Evolutionary conservation across 2,113 vertebrate genomes (phyloP).

Genomic region (Eudyptes chrysolophus): DNA sequence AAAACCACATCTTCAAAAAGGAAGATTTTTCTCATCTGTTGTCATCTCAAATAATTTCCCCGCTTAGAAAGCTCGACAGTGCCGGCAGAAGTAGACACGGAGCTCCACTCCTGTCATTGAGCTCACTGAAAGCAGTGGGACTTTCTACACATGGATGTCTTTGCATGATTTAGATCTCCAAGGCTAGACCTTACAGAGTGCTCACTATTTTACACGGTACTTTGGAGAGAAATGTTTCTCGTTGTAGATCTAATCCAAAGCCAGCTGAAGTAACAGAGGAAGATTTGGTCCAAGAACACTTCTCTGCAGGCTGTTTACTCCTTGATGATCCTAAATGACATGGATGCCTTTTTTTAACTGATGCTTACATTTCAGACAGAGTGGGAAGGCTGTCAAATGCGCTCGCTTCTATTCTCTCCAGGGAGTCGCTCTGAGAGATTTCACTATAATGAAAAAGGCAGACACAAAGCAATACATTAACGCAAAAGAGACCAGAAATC

Average conservation of each 20-base stretch:
- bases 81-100: background rate
- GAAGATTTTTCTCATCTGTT: background rate
- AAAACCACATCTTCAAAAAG: background rate
- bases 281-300: background rate
- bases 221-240: constrained; percentile 48
- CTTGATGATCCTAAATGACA: background rate
- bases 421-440: constrained; percentile 86
- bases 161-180: background rate
- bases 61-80: background rate
- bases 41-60: background rate
- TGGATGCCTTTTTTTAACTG: constrained; percentile 6
- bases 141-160: background rate
- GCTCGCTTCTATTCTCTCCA: constrained; percentile 80
- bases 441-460: constrained; percentile 76
- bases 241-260: constrained; percentile 32
- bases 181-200: background rate
- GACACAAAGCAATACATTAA: background rate
- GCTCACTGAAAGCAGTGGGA: background rate
- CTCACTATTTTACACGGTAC: constrained; percentile 21
- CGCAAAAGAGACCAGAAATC: background rate
- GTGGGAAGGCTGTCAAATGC: constrained; percentile 86
- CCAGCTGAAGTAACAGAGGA: background rate
- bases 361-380: constrained; percentile 89
- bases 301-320: background rate
- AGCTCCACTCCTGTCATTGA: background rate